Conservation (phyloP, 2,888 invertebrate species). For the Altica lythri region DNA sequence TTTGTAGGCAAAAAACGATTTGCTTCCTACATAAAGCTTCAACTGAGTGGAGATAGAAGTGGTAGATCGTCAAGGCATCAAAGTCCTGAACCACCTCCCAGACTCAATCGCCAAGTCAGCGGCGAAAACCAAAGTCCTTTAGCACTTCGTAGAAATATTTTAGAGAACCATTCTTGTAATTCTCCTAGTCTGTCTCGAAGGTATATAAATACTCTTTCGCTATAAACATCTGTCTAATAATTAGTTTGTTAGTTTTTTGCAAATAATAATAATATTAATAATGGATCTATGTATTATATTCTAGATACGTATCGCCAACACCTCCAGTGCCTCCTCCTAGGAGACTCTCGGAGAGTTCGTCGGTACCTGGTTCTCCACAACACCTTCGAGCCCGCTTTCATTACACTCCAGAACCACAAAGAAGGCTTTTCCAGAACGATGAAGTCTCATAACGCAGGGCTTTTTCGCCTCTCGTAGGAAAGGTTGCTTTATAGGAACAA, state of each 20-base stretch:
- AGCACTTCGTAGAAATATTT: slow-evolving; percentile 63
- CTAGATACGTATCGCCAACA: slow-evolving; percentile 65
- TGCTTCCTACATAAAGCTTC: slow-evolving; percentile 81
- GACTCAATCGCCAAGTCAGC: slow-evolving; percentile 52
- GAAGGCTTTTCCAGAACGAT: slow-evolving; percentile 59
- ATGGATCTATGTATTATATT: too few species aligned
- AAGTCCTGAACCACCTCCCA: slow-evolving; percentile 66
- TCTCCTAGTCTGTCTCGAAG: slow-evolving; percentile 64
- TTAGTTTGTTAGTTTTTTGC: too few species aligned
- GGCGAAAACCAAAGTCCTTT: slow-evolving; percentile 59
- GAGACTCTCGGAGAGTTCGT: slow-evolving; percentile 68
- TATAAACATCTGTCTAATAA: too few species aligned
- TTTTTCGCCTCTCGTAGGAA: slow-evolving; percentile 13
- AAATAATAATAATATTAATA: too few species aligned
- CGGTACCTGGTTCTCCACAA: slow-evolving; percentile 72
- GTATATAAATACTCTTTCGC: too few species aligned
- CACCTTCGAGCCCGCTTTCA: slow-evolving; percentile 67
- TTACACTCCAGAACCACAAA: slow-evolving; percentile 64
- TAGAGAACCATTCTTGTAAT: slow-evolving; percentile 59
- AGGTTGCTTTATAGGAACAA: slow-evolving; percentile 11
- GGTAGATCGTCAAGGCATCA: slow-evolving; percentile 59
- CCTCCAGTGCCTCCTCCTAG: slow-evolving; percentile 67
- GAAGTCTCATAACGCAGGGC: slow-evolving; percentile 51
- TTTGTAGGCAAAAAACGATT: slow-evolving; percentile 71
- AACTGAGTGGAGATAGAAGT: slow-evolving; percentile 63